Conservation (phyloP, 2,797 vertebrate species). For the Acanthopagrus latus region DNA sequence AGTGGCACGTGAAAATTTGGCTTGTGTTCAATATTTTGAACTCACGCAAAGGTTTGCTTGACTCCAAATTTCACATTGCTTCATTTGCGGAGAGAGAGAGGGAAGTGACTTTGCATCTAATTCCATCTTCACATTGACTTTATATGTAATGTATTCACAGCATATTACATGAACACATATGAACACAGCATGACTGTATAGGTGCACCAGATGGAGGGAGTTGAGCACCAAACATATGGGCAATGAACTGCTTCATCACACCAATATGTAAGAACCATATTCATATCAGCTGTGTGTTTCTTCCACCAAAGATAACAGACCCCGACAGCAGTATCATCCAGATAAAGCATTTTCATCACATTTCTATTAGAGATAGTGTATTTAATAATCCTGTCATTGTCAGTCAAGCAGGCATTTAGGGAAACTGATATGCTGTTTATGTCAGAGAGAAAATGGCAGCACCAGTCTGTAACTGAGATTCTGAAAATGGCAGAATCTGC, state of each 20-base stretch:
- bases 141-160: no score
- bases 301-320: constrained; percentile 36
- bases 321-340: constrained; percentile 18
- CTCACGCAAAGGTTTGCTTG: no score
- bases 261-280: constrained; percentile 67
- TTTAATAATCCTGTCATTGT: not conserved
- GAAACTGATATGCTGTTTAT: not conserved
- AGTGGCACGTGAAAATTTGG: no score
- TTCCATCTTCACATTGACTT: no score
- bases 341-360: constrained; percentile 20
- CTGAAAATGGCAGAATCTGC: not conserved
- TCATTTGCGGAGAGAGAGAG: no score
- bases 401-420: not conserved
- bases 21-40: no score
- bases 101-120: no score
- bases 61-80: no score
- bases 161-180: no score
- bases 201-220: constrained; percentile 68
- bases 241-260: constrained; percentile 72
- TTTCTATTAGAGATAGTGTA: not conserved
- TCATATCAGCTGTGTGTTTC: constrained; percentile 52
- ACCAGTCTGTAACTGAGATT: not conserved
- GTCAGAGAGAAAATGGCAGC: not conserved
- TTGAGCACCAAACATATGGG: constrained; percentile 72
- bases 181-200: constrained; percentile 12